Evolutionary conservation across 2,888 invertebrate species (phyloP), one percentile per base, ranked within the genome.

Genomic region (Diaphora mendica): DNA sequence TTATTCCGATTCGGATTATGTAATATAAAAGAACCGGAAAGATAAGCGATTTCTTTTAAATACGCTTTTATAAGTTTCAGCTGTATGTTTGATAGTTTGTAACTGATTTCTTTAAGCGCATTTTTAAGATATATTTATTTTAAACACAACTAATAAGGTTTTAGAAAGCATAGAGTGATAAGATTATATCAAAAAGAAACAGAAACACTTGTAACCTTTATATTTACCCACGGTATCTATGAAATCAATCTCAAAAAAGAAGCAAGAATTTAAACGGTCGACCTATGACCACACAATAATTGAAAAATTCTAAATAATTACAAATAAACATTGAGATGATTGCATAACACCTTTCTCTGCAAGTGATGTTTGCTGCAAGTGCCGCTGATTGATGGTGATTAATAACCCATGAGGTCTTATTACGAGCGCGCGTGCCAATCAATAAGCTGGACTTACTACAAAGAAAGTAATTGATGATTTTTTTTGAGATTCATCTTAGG

Each of bases 321-420:
- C 79, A 76, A 78, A 80, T 76, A 80, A 79, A 82, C 75, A 73
- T 39, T 64, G 70, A 59, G 9, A 51, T 42, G 44, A 51, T 87
- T 86, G 77, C 82, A 70, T 80, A 86, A 86, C 76, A 76, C 85
- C 82, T 81, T 86, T 81, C 85, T 78, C 78, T 77, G 77, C 66
- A 70, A 68, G 44, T 71, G 71, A 71, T 76, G 73, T 13, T 26
- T 59, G 59, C 26, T 59, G 59, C 59, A 55, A 55, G 30, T 62
- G 68, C 67, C 70, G 69, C 68, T 73, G 86, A 86, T 83, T 82
- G 82, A 85, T 83, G 81, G 78, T 88, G 88, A 89, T 88, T 88
- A 86, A 75, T 78, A 68, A n/a, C 59, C 17, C 9, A 44, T 55
- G 55, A 79, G 79, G 75, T 80, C 82, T 76, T 82, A 81, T 85